Percentiles rank a stretch among this genome's conserved stretches.
These are phyloP conservation scores for Metacarcinus magister DNA, from an alignment of 2,888 invertebrate species.

Conservation along the genomic window DNA sequence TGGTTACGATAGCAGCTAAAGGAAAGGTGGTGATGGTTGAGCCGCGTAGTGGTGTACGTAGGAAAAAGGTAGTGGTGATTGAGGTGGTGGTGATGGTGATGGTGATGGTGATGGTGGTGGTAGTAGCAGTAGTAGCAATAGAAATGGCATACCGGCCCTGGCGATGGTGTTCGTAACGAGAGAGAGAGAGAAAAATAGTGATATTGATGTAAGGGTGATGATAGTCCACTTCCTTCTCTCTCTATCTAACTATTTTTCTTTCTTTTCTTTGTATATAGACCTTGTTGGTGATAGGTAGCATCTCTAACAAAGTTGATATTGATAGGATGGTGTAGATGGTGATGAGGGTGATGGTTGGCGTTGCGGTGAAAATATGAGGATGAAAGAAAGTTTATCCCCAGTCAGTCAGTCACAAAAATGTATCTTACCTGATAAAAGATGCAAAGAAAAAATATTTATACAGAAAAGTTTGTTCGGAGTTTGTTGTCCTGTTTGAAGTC, in stretches of 20 bases:
- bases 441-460: constrained; percentile 13
- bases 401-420: background rate
- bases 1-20: background rate
- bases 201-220: too few relatives aligned
- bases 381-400: background rate
- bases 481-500: constrained; percentile 1
- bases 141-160: background rate
- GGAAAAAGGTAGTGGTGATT: background rate
- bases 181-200: too few relatives aligned
- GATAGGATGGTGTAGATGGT: too few relatives aligned
- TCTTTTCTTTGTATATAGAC: too few relatives aligned
- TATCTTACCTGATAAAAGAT: background rate
- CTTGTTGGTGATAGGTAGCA: too few relatives aligned
- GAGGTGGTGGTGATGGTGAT: background rate
- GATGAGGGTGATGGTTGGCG: too few relatives aligned
- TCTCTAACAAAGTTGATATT: too few relatives aligned
- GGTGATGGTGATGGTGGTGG: background rate
- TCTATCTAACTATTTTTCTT: too few relatives aligned
- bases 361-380: background rate
- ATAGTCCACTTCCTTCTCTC: too few relatives aligned
- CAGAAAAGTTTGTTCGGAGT: background rate
- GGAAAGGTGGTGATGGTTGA: background rate
- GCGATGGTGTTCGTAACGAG: too few relatives aligned
- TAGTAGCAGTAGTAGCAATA: background rate
- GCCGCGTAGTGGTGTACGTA: background rate